Percentiles rank a stretch among this genome's conserved stretches.
Evolutionary conservation across 2,113 vertebrate genomes (phyloP).

Genomic region (Sarotherodon lohbergeri): DNA sequence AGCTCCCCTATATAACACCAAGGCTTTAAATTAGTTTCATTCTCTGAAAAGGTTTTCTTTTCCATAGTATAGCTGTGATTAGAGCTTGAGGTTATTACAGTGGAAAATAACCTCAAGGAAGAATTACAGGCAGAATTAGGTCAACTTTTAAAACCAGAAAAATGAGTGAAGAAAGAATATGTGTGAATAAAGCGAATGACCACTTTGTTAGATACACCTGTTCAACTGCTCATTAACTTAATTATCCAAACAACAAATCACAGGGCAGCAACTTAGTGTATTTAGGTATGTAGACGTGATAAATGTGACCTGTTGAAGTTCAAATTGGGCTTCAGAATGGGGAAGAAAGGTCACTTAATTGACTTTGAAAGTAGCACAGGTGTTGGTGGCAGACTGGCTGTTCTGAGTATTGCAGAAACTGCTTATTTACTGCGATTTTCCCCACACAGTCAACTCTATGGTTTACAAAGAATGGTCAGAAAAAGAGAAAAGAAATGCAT

Average conservation of each 20-base stretch:
- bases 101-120: background rate
- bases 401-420: background rate
- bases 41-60: background rate
- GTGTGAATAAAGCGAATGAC: background rate
- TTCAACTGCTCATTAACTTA: background rate
- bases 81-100: fast-evolving
- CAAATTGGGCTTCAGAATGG: background rate
- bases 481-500: background rate
- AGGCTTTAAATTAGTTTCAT: background rate
- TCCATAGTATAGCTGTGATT: background rate
- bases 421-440: background rate
- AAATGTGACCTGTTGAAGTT: background rate
- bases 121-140: background rate
- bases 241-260: background rate
- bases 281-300: background rate
- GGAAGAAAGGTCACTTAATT: background rate
- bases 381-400: background rate
- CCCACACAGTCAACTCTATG: fast-evolving
- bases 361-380: background rate
- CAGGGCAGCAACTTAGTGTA: fast-evolving
- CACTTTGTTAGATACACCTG: background rate
- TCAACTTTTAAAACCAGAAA: background rate
- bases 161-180: fast-evolving
- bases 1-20: background rate
- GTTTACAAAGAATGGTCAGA: background rate